phyloP scores from a whole-genome alignment of 2,888 invertebrate genomes.

The Dynastes tityus region DNA sequence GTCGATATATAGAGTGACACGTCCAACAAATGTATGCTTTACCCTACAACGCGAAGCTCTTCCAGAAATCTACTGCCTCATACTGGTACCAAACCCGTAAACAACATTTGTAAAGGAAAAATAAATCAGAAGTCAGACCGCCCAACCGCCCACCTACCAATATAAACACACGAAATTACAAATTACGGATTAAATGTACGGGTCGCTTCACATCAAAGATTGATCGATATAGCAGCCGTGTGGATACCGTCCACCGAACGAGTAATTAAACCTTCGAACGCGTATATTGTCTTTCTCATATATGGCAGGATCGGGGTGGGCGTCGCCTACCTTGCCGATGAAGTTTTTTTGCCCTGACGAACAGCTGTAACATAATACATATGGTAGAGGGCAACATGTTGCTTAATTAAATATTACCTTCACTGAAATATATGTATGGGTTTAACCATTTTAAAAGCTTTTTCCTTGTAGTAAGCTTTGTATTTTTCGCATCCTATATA shows the following conservation, averaged over 20 bases:
- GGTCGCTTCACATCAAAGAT: slow-evolving; percentile 28
- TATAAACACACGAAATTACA: slow-evolving; percentile 29
- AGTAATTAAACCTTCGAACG: slow-evolving; percentile 21
- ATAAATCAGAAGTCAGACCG: slow-evolving; percentile 15
- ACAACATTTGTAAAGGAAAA: slow-evolving; percentile 5
- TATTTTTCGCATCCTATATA: too few relatives aligned
- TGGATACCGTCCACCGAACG: background rate
- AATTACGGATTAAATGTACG: slow-evolving; percentile 23
- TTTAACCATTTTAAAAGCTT: too few relatives aligned
- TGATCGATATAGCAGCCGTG: slow-evolving; percentile 5
- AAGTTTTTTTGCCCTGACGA: background rate
- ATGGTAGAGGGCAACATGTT: too few relatives aligned
- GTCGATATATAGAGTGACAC: too few relatives aligned
- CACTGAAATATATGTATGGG: too few relatives aligned
- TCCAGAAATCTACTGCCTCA: background rate
- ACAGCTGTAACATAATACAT: too few relatives aligned
- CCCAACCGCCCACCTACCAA: slow-evolving; percentile 7
- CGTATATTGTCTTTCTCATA: slow-evolving; percentile 14
- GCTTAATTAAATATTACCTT: too few relatives aligned
- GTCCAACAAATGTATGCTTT: too few relatives aligned
- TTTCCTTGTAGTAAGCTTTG: too few relatives aligned
- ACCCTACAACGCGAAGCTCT: too few relatives aligned
- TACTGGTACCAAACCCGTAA: background rate
- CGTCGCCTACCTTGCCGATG: background rate
- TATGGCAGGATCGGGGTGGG: slow-evolving; percentile 1